Percentiles rank a stretch among this genome's conserved stretches.
These are phyloP conservation scores for Catocala nupta DNA, from an alignment of 2,888 invertebrate genomes.

Conservation along the genomic window DNA sequence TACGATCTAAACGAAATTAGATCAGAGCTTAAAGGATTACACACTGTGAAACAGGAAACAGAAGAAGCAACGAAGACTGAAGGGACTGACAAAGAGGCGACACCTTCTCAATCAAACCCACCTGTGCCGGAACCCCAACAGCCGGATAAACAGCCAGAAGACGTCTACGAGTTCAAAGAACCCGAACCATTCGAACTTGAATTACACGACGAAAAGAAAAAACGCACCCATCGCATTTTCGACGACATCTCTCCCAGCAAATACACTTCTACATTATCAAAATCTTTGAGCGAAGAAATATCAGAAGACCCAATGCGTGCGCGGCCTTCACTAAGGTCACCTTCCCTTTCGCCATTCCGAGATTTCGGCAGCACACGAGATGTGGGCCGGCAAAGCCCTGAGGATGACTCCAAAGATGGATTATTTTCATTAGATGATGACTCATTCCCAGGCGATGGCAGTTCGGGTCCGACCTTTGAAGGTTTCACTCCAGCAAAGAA, in stretches of 20 bases:
- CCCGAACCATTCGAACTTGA: conserved; percentile 96
- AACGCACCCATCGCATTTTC: conserved; percentile 82
- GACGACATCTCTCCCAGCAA: conserved; percentile 85
- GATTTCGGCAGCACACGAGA: conserved; percentile 84
- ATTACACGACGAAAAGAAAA: conserved; percentile 88
- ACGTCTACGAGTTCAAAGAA: conserved; percentile 96
- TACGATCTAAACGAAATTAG: conserved; percentile 95
- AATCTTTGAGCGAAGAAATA: conserved; percentile 87
- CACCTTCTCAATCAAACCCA: conserved; percentile 46
- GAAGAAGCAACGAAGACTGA: conserved; percentile 74
- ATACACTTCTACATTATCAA: conserved; percentile 79
- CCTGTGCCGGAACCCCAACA: conserved; percentile 62
- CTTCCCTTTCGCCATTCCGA: conserved; percentile 80
- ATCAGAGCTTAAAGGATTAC: conserved; percentile 93
- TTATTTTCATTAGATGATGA: conserved; percentile 88
- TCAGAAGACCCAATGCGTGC: conserved; percentile 75
- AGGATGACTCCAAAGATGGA: conserved; percentile 88
- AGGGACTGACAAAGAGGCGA: conserved; percentile 62
- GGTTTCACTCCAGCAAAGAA: conserved; percentile 87
- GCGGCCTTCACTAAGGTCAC: conserved; percentile 72
- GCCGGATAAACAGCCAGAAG: conserved; percentile 83
- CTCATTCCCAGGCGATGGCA: conserved; percentile 86
- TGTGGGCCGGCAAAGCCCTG: conserved; percentile 88
- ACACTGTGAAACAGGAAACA: conserved; percentile 82
- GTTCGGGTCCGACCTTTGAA: conserved; percentile 84